A percentile compares a stretch with the other conserved stretches of the same genome.
Evolutionary conservation across 2,888 invertebrate genomes (phyloP).

Genomic region (Brachypalpus laphriformis): DNA sequence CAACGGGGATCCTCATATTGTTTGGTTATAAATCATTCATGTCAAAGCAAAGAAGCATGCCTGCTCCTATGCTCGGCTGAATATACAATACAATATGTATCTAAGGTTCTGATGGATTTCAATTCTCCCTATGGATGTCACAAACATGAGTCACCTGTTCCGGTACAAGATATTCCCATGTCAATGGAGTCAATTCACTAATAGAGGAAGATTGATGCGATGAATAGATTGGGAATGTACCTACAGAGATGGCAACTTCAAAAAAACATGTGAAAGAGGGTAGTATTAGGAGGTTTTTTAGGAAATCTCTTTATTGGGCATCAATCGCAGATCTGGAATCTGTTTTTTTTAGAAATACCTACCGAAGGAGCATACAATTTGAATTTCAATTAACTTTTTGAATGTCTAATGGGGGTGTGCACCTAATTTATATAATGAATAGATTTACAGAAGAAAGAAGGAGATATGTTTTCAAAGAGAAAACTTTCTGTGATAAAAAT

Average conservation of each 20-base stretch:
- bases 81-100: too few relatives aligned
- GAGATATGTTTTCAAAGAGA: not conserved
- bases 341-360: not conserved
- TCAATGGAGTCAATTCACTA: not conserved
- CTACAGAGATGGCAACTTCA: not conserved
- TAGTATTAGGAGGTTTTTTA: not conserved
- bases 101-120: not conserved
- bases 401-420: not conserved
- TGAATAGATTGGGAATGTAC: not conserved
- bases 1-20: not conserved
- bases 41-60: not conserved
- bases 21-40: slow-evolving; percentile 22
- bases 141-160: not conserved
- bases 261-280: not conserved
- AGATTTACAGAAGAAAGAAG: too few relatives aligned
- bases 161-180: not conserved
- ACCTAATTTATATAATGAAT: not conserved
- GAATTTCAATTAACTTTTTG: not conserved
- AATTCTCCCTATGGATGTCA: not conserved
- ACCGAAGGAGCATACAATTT: not conserved
- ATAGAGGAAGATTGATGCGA: slow-evolving; percentile 29
- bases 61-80: not conserved
- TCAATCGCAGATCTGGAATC: not conserved
- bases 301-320: not conserved
- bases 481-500: not conserved